These are phyloP conservation scores for Promerops cafer DNA, from an alignment of 2,113 vertebrate species.

Conservation along the genomic window DNA sequence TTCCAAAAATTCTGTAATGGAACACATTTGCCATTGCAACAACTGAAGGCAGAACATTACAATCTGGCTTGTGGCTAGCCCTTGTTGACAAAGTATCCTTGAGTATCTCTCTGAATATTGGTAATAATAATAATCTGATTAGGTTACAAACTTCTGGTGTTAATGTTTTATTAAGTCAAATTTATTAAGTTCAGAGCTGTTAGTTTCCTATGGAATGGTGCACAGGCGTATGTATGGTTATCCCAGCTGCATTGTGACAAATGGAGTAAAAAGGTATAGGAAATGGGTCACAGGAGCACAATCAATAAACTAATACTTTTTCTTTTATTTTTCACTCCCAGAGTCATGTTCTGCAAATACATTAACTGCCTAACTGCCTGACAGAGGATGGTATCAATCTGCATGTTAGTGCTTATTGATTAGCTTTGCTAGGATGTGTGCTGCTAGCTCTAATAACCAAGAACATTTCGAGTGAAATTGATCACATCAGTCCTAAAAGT, in stretches of 20 bases:
- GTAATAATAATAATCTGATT: background rate
- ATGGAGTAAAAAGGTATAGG: slow-evolving; percentile 31
- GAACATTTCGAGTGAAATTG: slow-evolving; percentile 45
- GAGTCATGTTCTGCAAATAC: slow-evolving; percentile 32
- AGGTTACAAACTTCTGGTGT: background rate
- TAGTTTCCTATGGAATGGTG: background rate
- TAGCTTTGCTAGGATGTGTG: slow-evolving; percentile 31
- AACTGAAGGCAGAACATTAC: background rate
- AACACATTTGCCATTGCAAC: background rate
- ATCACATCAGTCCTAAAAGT: slow-evolving; percentile 47
- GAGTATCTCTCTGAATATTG: background rate
- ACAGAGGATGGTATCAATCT: slow-evolving; percentile 60
- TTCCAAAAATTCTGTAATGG: background rate
- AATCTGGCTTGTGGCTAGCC: background rate
- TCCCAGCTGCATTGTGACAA: background rate
- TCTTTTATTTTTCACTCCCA: slow-evolving; percentile 43
- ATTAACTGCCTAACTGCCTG: slow-evolving; percentile 47
- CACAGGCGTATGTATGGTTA: background rate
- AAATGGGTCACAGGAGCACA: slow-evolving; percentile 36
- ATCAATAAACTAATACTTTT: slow-evolving; percentile 61
- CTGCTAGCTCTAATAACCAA: slow-evolving; percentile 47
- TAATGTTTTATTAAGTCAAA: background rate
- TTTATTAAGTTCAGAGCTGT: background rate
- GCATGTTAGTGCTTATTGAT: slow-evolving; percentile 60
- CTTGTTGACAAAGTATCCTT: background rate